Base-by-base conservation (phyloP, 1,140 invertebrate species). In the Scylla paramamosain region DNA sequence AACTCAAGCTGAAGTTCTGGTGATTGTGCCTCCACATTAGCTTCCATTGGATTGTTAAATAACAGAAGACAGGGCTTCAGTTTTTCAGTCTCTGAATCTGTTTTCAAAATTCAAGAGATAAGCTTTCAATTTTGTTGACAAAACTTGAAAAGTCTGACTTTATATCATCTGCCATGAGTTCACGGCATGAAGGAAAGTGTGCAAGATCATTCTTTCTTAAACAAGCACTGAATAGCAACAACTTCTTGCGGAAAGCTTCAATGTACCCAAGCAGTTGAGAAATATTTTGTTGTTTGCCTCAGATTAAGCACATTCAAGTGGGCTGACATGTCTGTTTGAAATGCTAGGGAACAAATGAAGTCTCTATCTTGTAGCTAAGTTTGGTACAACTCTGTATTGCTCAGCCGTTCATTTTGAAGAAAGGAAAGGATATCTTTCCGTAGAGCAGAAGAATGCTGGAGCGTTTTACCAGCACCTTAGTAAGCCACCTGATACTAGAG, bases 171-270 rank as follows among this genome's bases (percentile, higher is more conserved):
- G 82, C 32, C 67, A 93, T 48, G 20, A 93, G 46, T 28, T 93
- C 48, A 77, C 91, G 48, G 32, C 91, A 82, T 10, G 91, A 59
- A 77, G 48, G 4, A 92, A 92, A 77, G 91, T 92, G 91, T 92
- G 91, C 91, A 92, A 92, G 39, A 92, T 92, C 52, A 92, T 92
- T 92, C 59, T 82, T 92, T 45, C 91, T 67, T 92, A 92, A 92
- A 92, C 52, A 92, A 7, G 29, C 92, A 93, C 92, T 83, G 92
- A 86, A 93, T 39, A 93, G 45, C 32, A 45, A 48, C 82, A 93
- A 10, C 82, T 93, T 84, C 82, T 93, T 93, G 67, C 45, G 32
- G 92, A 93, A 93, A 93, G 10, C 92, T 93, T 86, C 92, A 93
- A 92, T 86, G 92, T 86, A 20, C 28, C 82, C 92, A 93, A 84